These are phyloP conservation scores for Acrobeloides nanus DNA, from an alignment of 2,888 invertebrate genomes.

Conservation along the genomic window DNA sequence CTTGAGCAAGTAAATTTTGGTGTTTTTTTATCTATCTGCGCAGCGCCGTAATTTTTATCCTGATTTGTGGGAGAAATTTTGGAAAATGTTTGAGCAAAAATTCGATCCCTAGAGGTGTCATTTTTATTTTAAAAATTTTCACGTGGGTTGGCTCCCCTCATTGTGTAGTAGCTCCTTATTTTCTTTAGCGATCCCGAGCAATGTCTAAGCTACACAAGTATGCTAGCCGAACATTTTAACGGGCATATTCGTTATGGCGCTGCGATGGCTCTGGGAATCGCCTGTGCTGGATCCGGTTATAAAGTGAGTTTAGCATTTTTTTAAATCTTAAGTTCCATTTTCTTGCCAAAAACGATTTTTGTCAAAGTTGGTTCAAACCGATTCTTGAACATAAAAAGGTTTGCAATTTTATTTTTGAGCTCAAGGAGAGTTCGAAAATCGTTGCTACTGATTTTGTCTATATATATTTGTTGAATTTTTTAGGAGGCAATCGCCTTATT, in stretches of 20 bases:
- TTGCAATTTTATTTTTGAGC: too few species aligned
- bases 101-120: not conserved
- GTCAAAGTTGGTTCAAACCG: not conserved
- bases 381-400: too few species aligned
- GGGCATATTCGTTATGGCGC: conserved; percentile 98
- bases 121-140: not conserved
- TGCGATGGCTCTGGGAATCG: conserved; percentile 96
- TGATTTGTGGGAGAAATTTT: too few species aligned
- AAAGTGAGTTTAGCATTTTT: conserved; percentile 58
- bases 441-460: too few species aligned
- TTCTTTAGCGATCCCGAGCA: conserved; percentile 81
- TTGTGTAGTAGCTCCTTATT: conserved; percentile 10
- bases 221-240: conserved; percentile 95
- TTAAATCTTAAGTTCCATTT: not conserved
- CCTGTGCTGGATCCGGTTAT: conserved; percentile 94
- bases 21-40: too few species aligned
- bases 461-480: conserved; percentile 15
- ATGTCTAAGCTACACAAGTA: conserved; percentile 84
- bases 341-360: not conserved
- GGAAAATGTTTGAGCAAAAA: too few species aligned
- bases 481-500: conserved; percentile 86
- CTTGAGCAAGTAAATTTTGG: conserved; percentile 68
- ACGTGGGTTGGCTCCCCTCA: not conserved
- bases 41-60: too few species aligned
- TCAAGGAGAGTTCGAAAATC: not conserved